These are phyloP conservation scores for Psylliodes chrysocephalus DNA, from an alignment of 2,888 invertebrate genomes.

Conservation along the genomic window DNA sequence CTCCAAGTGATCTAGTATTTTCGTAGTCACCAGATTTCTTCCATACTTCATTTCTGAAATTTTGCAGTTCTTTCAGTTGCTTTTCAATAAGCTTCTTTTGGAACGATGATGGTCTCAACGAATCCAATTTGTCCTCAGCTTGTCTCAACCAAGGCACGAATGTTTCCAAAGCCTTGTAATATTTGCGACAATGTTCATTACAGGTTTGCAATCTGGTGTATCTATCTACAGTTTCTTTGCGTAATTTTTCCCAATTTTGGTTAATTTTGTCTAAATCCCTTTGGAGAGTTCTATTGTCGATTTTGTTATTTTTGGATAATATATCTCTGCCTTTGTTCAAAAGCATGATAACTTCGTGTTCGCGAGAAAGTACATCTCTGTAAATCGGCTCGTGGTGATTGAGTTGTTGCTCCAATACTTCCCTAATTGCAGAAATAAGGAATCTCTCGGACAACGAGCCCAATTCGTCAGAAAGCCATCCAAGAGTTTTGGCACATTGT, in stretches of 20 bases:
- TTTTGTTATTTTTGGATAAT: slow-evolving; percentile 62
- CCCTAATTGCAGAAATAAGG: slow-evolving; percentile 86
- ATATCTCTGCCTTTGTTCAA: slow-evolving; percentile 89
- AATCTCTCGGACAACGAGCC: slow-evolving; percentile 80
- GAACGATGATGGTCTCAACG: slow-evolving; percentile 81
- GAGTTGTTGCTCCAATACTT: slow-evolving; percentile 85
- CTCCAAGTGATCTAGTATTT: slow-evolving; percentile 85
- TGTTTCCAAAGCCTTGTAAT: slow-evolving; percentile 83
- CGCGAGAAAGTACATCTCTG: slow-evolving; percentile 86
- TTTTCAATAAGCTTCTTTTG: slow-evolving; percentile 88
- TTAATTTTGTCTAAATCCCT: slow-evolving; percentile 89
- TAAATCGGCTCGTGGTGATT: slow-evolving; percentile 91
- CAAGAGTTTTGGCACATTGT: slow-evolving; percentile 86
- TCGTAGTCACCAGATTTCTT: slow-evolving; percentile 95
- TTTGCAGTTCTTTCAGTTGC: slow-evolving; percentile 87
- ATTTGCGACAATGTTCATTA: slow-evolving; percentile 92
- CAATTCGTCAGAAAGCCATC: slow-evolving; percentile 88
- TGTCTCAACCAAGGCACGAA: slow-evolving; percentile 90
- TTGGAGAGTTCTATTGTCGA: slow-evolving; percentile 73
- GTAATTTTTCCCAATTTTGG: slow-evolving; percentile 90
- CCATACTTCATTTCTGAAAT: slow-evolving; percentile 92
- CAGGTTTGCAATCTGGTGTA: slow-evolving; percentile 89
- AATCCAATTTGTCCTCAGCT: slow-evolving; percentile 85
- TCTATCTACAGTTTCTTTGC: slow-evolving; percentile 87
- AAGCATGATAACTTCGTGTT: slow-evolving; percentile 94